A percentile compares a stretch with the other conserved stretches of the same genome.
phyloP scores from a whole-genome alignment of 2,113 vertebrate genomes.

The Smithornis capensis region DNA sequence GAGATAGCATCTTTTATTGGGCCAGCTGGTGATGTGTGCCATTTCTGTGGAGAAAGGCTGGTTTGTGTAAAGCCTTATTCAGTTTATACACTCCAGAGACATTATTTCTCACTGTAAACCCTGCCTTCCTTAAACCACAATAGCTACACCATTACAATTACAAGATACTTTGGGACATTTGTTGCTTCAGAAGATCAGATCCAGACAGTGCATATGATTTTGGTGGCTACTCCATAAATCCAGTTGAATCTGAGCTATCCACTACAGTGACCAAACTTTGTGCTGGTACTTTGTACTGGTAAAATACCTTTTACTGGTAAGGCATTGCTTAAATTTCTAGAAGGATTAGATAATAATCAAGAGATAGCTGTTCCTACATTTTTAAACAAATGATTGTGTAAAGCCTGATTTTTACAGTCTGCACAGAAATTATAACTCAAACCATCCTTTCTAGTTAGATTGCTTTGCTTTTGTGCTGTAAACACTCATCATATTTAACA shows the following conservation, averaged over 20 bases:
- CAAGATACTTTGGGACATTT: neutral
- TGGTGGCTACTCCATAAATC: neutral
- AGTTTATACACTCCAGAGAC: neutral
- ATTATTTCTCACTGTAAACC: neutral
- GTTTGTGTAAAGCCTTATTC: neutral
- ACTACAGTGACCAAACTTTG: neutral
- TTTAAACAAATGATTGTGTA: neutral
- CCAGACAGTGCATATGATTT: neutral
- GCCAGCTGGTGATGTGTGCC: neutral
- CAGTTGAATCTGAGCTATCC: neutral
- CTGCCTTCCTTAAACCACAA: neutral
- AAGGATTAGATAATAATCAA: neutral
- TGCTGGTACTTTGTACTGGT: neutral
- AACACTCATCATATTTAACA: neutral
- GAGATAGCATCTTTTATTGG: neutral
- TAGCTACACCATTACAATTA: neutral
- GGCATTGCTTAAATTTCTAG: neutral
- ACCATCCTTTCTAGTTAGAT: neutral
- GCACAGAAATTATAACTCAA: neutral
- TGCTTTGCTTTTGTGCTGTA: neutral
- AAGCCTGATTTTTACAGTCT: neutral
- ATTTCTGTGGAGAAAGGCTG: neutral
- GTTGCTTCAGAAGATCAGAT: neutral
- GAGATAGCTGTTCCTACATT: neutral
- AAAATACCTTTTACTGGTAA: neutral